phyloP scores from a whole-genome alignment of 2,888 invertebrate species.

The Drosophila kuntzei region DNA sequence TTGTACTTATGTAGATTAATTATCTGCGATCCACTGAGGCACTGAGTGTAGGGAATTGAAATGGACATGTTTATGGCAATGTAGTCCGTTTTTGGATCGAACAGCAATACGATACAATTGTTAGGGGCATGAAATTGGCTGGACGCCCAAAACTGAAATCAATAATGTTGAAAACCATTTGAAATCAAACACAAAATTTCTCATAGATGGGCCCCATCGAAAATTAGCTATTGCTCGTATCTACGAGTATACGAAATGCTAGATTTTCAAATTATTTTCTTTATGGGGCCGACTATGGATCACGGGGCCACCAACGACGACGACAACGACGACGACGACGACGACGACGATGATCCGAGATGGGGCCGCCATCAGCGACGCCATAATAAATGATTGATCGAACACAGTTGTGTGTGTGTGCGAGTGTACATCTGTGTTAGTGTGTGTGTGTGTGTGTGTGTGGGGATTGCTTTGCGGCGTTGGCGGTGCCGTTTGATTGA shows the following conservation, averaged over 20 bases:
- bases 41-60: slow-evolving; percentile 26
- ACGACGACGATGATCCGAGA: slow-evolving; percentile 34
- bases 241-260: neutral
- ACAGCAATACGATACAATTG: slow-evolving; percentile 53
- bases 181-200: slow-evolving; percentile 30
- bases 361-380: slow-evolving; percentile 74
- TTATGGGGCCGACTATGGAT: slow-evolving; percentile 36
- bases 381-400: slow-evolving; percentile 80
- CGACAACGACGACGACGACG: slow-evolving; percentile 49
- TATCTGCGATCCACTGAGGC: slow-evolving; percentile 4
- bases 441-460: slow-evolving; percentile 20
- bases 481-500: slow-evolving; percentile 78
- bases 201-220: slow-evolving; percentile 45
- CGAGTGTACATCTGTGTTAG: slow-evolving; percentile 5
- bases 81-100: slow-evolving; percentile 18
- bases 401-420: slow-evolving; percentile 37
- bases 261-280: slow-evolving; percentile 62
- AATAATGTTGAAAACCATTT: slow-evolving; percentile 13
- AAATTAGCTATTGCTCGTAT: slow-evolving; percentile 56
- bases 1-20: slow-evolving; percentile 8
- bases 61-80: slow-evolving; percentile 26
- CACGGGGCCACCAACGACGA: slow-evolving; percentile 61
- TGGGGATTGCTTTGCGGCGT: slow-evolving; percentile 59
- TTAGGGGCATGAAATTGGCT: slow-evolving; percentile 49
- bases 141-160: slow-evolving; percentile 40